These are phyloP conservation scores for Antechinus stuartii DNA, from an alignment of 2,113 vertebrate species.

Conservation along the genomic window DNA sequence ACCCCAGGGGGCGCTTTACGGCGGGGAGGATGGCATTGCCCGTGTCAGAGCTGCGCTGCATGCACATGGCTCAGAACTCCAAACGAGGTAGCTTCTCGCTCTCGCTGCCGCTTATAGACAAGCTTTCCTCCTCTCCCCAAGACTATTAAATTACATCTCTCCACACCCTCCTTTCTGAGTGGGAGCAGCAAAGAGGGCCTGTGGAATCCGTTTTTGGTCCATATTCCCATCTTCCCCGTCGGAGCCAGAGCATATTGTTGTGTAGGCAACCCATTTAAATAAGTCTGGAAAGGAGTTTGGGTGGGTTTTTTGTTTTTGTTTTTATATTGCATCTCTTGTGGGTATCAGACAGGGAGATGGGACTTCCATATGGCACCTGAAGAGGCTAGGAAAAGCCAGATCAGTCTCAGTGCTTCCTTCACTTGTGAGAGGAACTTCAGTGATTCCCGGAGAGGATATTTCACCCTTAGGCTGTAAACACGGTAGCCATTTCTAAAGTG, in stretches of 20 bases:
- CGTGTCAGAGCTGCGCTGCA: not conserved
- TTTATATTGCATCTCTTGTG: not conserved
- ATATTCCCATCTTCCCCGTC: not conserved
- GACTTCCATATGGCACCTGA: not conserved
- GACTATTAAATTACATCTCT: not conserved
- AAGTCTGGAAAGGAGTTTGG: not conserved
- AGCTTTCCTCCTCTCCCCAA: not conserved
- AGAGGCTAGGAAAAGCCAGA: not conserved
- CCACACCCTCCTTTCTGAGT: not conserved
- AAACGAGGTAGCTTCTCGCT: not conserved
- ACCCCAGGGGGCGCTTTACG: not conserved
- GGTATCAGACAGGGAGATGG: not conserved
- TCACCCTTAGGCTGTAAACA: not conserved
- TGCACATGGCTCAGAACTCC: not conserved
- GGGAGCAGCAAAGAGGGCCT: not conserved
- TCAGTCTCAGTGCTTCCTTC: not conserved
- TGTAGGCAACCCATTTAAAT: not conserved
- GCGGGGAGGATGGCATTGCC: not conserved
- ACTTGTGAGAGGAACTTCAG: not conserved
- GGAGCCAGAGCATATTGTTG: too few species aligned
- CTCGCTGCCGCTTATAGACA: not conserved
- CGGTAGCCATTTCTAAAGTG: not conserved
- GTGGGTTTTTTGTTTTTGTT: not conserved
- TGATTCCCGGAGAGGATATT: not conserved
- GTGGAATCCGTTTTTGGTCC: not conserved